Evolutionary conservation across 1,140 invertebrate species (phyloP), one percentile per base, ranked within the genome.

Genomic region (Scaptomyza montana): DNA sequence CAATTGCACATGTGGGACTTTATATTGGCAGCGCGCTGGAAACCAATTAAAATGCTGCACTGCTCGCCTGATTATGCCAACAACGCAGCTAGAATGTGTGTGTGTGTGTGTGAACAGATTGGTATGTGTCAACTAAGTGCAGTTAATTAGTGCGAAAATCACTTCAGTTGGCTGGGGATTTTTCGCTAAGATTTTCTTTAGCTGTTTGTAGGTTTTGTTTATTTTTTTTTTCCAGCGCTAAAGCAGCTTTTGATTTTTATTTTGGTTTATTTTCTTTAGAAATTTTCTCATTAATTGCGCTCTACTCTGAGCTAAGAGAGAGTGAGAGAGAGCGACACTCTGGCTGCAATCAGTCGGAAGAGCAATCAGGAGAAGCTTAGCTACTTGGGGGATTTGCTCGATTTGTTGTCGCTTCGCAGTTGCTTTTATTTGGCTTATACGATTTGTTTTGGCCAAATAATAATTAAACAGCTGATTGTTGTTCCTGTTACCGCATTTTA

Each of bases 101-200:
- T 51, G 41, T 33, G 74, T 71, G 50, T 74, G 67, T 81, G 75
- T 87, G 78, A 81, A 87, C 81, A 87, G 84, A 87, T 89, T 89
- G 84, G 79, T 89, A 89, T 89, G 84, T 89, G 84, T 89, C 84
- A 89, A 89, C 79, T 89, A 89, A 89, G 84, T 84, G 84, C 85
- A 89, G 84, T 89, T 89, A 89, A 89, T 89, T 89, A 89, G 84
- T 89, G 84, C 84, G 84, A 89, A 89, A 89, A 89, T 89, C 84
- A 89, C 84, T 89, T 84, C 76, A 89, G 84, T 89, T 89, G 84
- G 79, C 84, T 77, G 67, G 84, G 84, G 84, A 87, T 72, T 69
- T 84, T 89, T 76, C 54, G 66, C 75, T 63, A 64, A 74, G 76
- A 71, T 78, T 78, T 78, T 78, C 76, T 78, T 74, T 74, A 77